Base-by-base conservation (phyloP, 2,888 invertebrate genomes). In the Cosmorhoe ocellata region DNA sequence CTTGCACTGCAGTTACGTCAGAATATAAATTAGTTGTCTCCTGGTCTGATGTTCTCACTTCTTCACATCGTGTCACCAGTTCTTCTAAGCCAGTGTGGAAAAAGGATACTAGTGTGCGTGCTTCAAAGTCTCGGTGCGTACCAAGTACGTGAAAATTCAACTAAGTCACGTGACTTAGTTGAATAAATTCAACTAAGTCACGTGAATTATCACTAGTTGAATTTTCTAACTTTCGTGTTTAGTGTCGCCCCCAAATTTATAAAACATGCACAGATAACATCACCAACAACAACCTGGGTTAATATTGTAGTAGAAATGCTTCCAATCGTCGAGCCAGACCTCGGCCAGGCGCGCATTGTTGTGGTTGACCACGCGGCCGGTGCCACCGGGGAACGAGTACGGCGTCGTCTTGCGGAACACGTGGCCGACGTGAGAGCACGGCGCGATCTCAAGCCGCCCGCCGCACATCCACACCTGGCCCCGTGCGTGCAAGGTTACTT, bases 241-340 rank as follows among this genome's bases (percentile, higher is more conserved):
- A n/a, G n/a, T n/a, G n/a, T n/a, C 4, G 2, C 18, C 18, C 18
- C 18, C 18, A 4, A 24, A 24, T 3, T 10, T 11, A 42, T 34
- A 34, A 44, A 52, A 43, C 37, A 40, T 14, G 31, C 48, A 37
- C 48, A 42, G 36, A 41, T 13, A 11, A 26, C 26, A 33, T 11
- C 24, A 24, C 24, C 30, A 22, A 32, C 50, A 58, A 54, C 54
- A 59, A 97, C 98, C 97, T 95, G 98, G 98, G 93, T 98, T 98
- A 92, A 98, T 97, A 92, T 96, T 97, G 95, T 97, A 98, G 95
- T 97, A 98, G 95, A 98, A 98, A 86, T 96, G 96, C 93, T 97
- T 97, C 96, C 99, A 99, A 80, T 98, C 97, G 92, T 99, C 99
- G 91, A 99, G 95, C 99, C 99, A 99, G 74, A 99, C 99, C 89